A percentile compares a stretch with the other conserved stretches of the same genome.
Conservation (phyloP, 2,888 invertebrate species). For the Alviniconcha strummeri region DNA sequence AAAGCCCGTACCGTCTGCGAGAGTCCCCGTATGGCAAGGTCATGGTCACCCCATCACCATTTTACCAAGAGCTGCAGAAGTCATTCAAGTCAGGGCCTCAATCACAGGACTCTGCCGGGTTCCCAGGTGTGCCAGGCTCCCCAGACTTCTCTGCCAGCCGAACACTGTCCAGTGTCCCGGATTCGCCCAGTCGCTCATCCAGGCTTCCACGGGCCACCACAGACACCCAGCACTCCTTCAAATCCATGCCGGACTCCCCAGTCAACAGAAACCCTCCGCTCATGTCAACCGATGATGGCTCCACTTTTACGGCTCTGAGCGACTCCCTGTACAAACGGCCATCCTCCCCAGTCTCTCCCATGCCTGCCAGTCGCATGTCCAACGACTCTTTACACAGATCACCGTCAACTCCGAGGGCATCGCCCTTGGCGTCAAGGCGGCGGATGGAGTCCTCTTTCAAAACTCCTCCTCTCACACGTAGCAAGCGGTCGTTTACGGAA, state of each 20-base stretch:
- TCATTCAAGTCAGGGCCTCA: neutral
- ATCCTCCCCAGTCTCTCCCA: constrained; percentile 45
- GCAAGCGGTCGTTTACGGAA: constrained; percentile 39
- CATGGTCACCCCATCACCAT: constrained; percentile 31
- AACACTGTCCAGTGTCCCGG: constrained; percentile 15
- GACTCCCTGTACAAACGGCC: constrained; percentile 49
- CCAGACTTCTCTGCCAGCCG: neutral
- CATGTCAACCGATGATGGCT: constrained; percentile 35
- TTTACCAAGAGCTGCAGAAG: constrained; percentile 19
- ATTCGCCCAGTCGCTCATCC: constrained; percentile 20
- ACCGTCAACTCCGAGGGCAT: constrained; percentile 45
- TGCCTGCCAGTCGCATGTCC: constrained; percentile 45
- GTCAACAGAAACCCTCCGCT: constrained; percentile 18
- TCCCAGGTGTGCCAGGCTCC: neutral
- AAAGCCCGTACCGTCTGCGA: constrained; percentile 39
- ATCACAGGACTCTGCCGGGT: constrained; percentile 1
- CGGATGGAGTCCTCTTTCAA: constrained; percentile 43
- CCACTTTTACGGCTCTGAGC: constrained; percentile 41
- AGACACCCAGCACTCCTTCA: constrained; percentile 35
- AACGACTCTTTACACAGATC: constrained; percentile 47
- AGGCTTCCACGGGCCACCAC: constrained; percentile 25
- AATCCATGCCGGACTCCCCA: constrained; percentile 35
- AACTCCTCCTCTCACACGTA: constrained; percentile 46
- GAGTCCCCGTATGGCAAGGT: constrained; percentile 29
- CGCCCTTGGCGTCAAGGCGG: constrained; percentile 44